Evolutionary conservation across 2,888 invertebrate species (phyloP).

Genomic region (Mellilla xanthometata): DNA sequence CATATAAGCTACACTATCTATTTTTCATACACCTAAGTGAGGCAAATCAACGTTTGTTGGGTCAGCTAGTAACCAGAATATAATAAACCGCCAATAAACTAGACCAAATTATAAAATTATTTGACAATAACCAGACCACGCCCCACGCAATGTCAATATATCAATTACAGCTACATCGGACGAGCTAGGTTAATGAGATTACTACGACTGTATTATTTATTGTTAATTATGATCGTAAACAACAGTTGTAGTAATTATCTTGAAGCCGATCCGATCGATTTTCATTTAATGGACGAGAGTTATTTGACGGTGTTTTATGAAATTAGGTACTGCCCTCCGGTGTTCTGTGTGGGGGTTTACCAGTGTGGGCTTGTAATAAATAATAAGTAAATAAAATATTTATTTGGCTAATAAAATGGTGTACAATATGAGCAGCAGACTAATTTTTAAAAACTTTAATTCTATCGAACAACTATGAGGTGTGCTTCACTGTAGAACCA

Average conservation of each 20-base stretch:
- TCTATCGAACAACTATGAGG: too few relatives aligned
- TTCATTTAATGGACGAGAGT: slow-evolving; percentile 29
- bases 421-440: too few relatives aligned
- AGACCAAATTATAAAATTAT: too few relatives aligned
- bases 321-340: slow-evolving; percentile 39
- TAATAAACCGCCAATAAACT: too few relatives aligned
- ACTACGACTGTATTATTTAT: slow-evolving; percentile 39
- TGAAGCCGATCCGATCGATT: slow-evolving; percentile 38
- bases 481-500: too few relatives aligned
- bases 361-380: neutral
- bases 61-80: too few relatives aligned
- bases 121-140: neutral
- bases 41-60: too few relatives aligned
- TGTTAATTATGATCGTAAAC: slow-evolving; percentile 45
- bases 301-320: slow-evolving; percentile 36
- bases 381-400: too few relatives aligned
- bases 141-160: slow-evolving; percentile 17
- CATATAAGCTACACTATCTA: too few relatives aligned
- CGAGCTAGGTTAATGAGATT: slow-evolving; percentile 40
- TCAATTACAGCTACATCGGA: slow-evolving; percentile 30
- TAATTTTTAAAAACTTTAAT: too few relatives aligned
- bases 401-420: too few relatives aligned
- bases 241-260: slow-evolving; percentile 40
- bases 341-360: neutral
- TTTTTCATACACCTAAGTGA: too few relatives aligned